A percentile compares a stretch with the other conserved stretches of the same genome.
Evolutionary conservation across 2,888 invertebrate species (phyloP).

Genomic region (Mythimna loreyi): DNA sequence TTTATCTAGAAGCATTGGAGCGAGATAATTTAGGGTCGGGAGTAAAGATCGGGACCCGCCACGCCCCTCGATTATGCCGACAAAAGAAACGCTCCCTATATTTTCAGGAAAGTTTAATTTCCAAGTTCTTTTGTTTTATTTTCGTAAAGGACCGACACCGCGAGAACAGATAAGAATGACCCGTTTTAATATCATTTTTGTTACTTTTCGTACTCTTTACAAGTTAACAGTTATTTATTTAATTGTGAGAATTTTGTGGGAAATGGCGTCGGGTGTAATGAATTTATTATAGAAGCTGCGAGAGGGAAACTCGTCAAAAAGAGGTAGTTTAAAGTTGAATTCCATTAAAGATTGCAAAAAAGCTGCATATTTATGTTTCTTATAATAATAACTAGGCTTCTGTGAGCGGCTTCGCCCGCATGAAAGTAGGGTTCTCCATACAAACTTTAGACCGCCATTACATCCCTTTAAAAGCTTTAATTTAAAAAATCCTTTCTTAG

Average conservation of each 20-base stretch:
- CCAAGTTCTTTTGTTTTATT: slow-evolving; percentile 72
- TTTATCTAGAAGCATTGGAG: slow-evolving; percentile 76
- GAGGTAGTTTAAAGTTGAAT: too few species aligned
- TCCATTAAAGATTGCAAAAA: too few species aligned
- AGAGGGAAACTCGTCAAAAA: neutral
- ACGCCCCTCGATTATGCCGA: slow-evolving; percentile 69
- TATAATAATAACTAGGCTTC: too few species aligned
- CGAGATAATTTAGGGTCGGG: slow-evolving; percentile 76
- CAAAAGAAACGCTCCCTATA: slow-evolving; percentile 70
- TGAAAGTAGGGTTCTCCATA: too few species aligned
- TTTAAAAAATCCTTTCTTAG: too few species aligned
- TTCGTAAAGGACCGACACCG: slow-evolving; percentile 41
- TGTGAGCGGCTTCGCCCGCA: too few species aligned
- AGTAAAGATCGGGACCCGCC: slow-evolving; percentile 69
- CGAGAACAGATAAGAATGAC: slow-evolving; percentile 50
- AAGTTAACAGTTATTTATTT: slow-evolving; percentile 29
- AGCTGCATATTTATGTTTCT: neutral
- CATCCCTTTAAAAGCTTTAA: too few species aligned
- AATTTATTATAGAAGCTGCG: slow-evolving; percentile 16
- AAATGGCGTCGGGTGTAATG: neutral
- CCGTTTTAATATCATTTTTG: slow-evolving; percentile 42
- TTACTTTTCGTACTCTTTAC: slow-evolving; percentile 34
- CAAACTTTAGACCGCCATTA: too few species aligned
- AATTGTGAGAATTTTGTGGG: slow-evolving; percentile 11
- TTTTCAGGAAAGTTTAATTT: slow-evolving; percentile 74